Conservation (phyloP, 2,888 invertebrate species). For the Lymantria monacha region DNA sequence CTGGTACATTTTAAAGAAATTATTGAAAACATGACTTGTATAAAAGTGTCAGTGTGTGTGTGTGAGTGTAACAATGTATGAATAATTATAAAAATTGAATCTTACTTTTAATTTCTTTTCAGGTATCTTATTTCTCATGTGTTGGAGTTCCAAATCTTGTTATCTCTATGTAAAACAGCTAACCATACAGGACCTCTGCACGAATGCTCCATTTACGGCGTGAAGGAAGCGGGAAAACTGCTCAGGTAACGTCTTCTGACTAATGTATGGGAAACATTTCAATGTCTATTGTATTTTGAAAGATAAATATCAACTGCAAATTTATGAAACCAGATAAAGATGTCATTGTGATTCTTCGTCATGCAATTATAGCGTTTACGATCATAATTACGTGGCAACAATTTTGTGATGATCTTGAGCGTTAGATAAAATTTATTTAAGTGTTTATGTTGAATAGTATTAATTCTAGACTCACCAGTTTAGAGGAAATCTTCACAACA, state of each 20-base stretch:
- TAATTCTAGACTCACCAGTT: too few species aligned
- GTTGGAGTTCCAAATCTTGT: slow-evolving; percentile 90
- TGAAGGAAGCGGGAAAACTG: slow-evolving; percentile 84
- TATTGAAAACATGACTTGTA: too few species aligned
- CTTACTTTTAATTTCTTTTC: slow-evolving; percentile 18
- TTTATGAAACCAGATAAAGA: not conserved
- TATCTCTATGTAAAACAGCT: slow-evolving; percentile 85
- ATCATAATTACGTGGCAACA: not conserved
- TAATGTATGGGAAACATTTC: slow-evolving; percentile 12
- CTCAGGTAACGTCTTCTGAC: slow-evolving; percentile 67
- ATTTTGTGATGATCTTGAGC: not conserved
- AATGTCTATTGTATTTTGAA: slow-evolving; percentile 1
- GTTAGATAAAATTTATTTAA: not conserved
- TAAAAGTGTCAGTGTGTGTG: too few species aligned
- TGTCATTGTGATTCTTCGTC: not conserved
- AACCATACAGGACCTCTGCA: slow-evolving; percentile 85
- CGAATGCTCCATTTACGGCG: slow-evolving; percentile 87
- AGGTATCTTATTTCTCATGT: slow-evolving; percentile 86
- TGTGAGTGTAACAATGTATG: too few species aligned
- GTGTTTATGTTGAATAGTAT: too few species aligned
- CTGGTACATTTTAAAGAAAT: too few species aligned
- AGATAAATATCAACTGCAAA: not conserved
- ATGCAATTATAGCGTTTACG: not conserved
- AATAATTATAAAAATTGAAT: too few species aligned
- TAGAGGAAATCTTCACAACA: too few species aligned